Conservation (phyloP, 2,113 vertebrate species). For the Mustelus asterias region DNA sequence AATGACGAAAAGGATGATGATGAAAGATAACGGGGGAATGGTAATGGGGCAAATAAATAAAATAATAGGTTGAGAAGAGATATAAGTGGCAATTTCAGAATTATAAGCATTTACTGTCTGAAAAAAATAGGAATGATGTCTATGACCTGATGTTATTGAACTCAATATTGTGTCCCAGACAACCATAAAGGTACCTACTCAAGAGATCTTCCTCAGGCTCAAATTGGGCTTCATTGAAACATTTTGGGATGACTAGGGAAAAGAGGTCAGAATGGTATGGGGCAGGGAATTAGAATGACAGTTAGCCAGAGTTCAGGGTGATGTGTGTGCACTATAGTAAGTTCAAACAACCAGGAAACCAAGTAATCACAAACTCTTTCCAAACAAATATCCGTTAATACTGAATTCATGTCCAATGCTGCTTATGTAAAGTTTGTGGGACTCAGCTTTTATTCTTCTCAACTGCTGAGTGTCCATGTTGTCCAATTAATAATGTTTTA, state of each 20-base stretch:
- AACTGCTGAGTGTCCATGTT: not conserved
- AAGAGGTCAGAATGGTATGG: no score
- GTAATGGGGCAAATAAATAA: not conserved
- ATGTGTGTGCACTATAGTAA: not conserved
- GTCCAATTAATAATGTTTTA: not conserved
- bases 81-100: no score
- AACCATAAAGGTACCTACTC: no score
- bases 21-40: not conserved
- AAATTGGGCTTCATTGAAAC: no score
- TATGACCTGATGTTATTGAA: no score
- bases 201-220: no score
- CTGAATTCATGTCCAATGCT: not conserved
- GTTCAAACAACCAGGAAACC: not conserved
- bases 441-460: not conserved
- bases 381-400: not conserved
- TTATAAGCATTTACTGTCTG: no score
- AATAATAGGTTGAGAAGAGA: no score
- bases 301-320: not conserved
- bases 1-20: not conserved
- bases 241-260: no score
- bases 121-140: no score
- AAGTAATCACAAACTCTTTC: not conserved
- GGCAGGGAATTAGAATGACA: no score
- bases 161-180: no score
- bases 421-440: not conserved